Conservation (phyloP, 2,797 vertebrate species). For the Sebastes reedi region DNA sequence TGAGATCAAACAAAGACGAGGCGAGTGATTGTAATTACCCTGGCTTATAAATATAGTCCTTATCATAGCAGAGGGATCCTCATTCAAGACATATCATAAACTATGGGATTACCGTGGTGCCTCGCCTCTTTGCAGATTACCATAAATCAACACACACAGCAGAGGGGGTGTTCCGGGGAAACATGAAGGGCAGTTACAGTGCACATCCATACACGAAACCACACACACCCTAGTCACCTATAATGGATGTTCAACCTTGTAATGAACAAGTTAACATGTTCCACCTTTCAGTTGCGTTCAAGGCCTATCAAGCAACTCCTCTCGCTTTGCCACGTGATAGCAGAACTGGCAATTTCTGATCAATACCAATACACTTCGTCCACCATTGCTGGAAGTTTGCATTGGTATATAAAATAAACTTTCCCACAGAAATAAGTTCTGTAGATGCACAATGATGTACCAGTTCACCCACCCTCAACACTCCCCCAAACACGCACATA, state of each 20-base stretch:
- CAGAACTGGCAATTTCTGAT: not conserved
- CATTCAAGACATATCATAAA: slow-evolving; percentile 48
- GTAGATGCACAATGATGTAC: not conserved
- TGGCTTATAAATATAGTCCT: slow-evolving; percentile 35
- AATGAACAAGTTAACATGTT: slow-evolving; percentile 2
- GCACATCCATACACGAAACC: not conserved
- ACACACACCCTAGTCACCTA: slow-evolving; percentile 1
- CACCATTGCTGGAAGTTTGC: not conserved
- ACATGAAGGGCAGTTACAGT: not conserved
- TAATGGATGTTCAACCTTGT: not conserved
- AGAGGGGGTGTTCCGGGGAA: not conserved
- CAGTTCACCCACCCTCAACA: not conserved
- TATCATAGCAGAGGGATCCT: slow-evolving; percentile 30
- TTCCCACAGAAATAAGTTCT: not conserved
- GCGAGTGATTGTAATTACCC: slow-evolving; percentile 46
- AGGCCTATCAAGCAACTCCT: not conserved
- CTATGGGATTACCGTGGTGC: slow-evolving; percentile 42
- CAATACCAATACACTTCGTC: not conserved
- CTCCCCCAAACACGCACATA: not conserved
- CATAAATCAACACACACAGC: slow-evolving; percentile 30
- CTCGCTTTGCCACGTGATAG: not conserved
- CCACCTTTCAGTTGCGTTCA: not conserved
- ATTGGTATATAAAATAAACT: not conserved
- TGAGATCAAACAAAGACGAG: slow-evolving; percentile 31
- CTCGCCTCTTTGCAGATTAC: slow-evolving; percentile 35